These are phyloP conservation scores for Drosophila dunni DNA, from an alignment of 1,140 invertebrate species.

Conservation along the genomic window DNA sequence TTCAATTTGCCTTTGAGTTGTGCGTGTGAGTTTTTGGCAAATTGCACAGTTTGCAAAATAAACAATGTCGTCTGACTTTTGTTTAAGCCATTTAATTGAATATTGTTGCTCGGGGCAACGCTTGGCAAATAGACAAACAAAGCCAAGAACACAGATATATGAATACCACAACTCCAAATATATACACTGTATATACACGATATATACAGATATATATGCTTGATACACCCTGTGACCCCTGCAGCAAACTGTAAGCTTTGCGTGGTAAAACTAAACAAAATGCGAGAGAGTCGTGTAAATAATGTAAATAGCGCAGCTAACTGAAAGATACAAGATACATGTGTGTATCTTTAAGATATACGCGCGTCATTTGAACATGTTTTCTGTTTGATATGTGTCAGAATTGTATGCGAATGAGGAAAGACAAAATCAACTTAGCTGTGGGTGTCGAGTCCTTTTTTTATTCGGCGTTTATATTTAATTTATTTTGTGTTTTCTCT, in stretches of 20 bases:
- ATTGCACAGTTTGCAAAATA: conserved; percentile 29
- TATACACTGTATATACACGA: too few species aligned
- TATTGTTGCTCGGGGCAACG: conserved; percentile 41
- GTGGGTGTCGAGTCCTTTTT: conserved; percentile 13
- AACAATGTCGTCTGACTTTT: conserved; percentile 38
- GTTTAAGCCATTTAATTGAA: conserved; percentile 49
- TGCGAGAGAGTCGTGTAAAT: neutral
- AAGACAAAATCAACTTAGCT: conserved; percentile 20
- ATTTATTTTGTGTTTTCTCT: neutral
- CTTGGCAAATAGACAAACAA: conserved; percentile 13
- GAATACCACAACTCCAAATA: neutral
- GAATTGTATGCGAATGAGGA: neutral
- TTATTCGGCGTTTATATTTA: neutral
- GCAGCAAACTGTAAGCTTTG: conserved; percentile 3
- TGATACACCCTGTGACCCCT: neutral
- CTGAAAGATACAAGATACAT: conserved; percentile 23
- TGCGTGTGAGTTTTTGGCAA: conserved; percentile 20
- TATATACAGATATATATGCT: too few species aligned
- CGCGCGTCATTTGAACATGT: conserved; percentile 21
- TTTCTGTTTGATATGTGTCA: conserved; percentile 30
- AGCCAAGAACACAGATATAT: conserved; percentile 1
- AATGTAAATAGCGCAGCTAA: conserved; percentile 30
- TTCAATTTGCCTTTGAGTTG: neutral
- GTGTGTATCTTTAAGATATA: conserved; percentile 33
- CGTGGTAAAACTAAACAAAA: conserved; percentile 39